Percentiles rank a stretch among this genome's conserved stretches.
Evolutionary conservation across 2,797 vertebrate genomes (phyloP).

Genomic region (Benthosema pterotum): DNA sequence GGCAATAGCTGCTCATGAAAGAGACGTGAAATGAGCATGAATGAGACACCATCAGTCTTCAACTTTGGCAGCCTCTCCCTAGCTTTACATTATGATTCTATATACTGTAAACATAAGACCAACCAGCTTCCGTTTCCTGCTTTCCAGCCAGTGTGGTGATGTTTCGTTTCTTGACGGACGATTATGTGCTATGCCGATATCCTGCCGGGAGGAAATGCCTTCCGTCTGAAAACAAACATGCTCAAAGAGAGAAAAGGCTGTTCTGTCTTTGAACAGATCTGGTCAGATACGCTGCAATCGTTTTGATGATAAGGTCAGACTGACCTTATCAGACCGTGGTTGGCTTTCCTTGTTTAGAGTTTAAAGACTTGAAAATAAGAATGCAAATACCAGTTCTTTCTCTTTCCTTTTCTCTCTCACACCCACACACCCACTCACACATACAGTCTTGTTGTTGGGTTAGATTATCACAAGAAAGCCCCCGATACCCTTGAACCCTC

Average conservation of each 20-base stretch:
- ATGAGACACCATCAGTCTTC: slow-evolving; percentile 19
- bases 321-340: slow-evolving; percentile 24
- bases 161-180: slow-evolving; percentile 33
- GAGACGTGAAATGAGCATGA: too few species aligned
- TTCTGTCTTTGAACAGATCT: slow-evolving; percentile 44
- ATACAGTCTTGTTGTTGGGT: slow-evolving; percentile 1
- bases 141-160: slow-evolving; percentile 14
- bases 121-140: slow-evolving; percentile 26
- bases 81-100: slow-evolving; percentile 26
- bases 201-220: slow-evolving; percentile 70
- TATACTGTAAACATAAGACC: too few species aligned
- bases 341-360: slow-evolving; percentile 14
- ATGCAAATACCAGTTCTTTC: not conserved
- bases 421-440: not conserved
- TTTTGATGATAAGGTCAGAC: slow-evolving; percentile 61
- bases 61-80: slow-evolving; percentile 42
- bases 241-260: slow-evolving; percentile 34
- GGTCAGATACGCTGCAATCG: slow-evolving; percentile 29
- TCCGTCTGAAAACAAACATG: slow-evolving; percentile 65
- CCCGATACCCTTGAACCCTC: not conserved
- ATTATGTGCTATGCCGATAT: slow-evolving; percentile 42
- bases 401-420: not conserved
- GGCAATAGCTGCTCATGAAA: too few species aligned
- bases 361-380: too few species aligned
- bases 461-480: not conserved